A percentile compares a stretch with the other conserved stretches of the same genome.
Evolutionary conservation across 2,888 invertebrate genomes (phyloP).

Genomic region (Drosophila gaucha): DNA sequence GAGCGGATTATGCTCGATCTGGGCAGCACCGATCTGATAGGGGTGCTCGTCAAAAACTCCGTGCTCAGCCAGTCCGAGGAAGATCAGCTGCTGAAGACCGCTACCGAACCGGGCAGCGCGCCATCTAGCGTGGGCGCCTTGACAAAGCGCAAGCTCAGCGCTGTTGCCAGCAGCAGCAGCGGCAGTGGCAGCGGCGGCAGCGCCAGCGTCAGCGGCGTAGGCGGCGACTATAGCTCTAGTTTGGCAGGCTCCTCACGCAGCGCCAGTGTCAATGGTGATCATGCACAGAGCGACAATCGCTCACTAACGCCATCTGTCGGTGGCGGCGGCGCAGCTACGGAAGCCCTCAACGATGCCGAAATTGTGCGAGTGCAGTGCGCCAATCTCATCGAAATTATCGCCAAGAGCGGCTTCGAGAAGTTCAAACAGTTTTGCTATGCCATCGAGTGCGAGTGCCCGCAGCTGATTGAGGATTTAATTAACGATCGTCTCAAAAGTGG

Average conservation of each 20-base stretch:
- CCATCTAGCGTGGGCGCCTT: slow-evolving; percentile 72
- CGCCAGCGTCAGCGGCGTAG: slow-evolving; percentile 51
- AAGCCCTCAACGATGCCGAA: slow-evolving; percentile 81
- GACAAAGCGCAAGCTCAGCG: slow-evolving; percentile 80
- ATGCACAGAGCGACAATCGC: slow-evolving; percentile 80
- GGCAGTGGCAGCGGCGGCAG: slow-evolving; percentile 61
- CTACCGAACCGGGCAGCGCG: slow-evolving; percentile 60
- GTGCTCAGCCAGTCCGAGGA: slow-evolving; percentile 88
- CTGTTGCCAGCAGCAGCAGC: slow-evolving; percentile 76
- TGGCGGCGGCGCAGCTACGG: slow-evolving; percentile 33
- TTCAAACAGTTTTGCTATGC: slow-evolving; percentile 88
- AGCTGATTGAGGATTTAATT: slow-evolving; percentile 87
- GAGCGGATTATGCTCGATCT: slow-evolving; percentile 87
- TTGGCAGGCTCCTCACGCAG: slow-evolving; percentile 76
- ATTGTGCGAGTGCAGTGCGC: slow-evolving; percentile 85
- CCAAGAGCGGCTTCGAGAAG: slow-evolving; percentile 87
- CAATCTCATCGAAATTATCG: slow-evolving; percentile 87
- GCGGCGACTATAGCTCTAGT: slow-evolving; percentile 64
- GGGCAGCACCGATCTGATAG: slow-evolving; percentile 87
- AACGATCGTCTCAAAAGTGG: slow-evolving; percentile 86
- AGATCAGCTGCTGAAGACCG: slow-evolving; percentile 84
- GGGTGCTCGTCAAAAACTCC: slow-evolving; percentile 88
- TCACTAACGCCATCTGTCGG: slow-evolving; percentile 81
- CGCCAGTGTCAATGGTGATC: slow-evolving; percentile 82
- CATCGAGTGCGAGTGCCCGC: slow-evolving; percentile 87